Evolutionary conservation across 2,797 vertebrate genomes (phyloP).

Genomic region (Zenarchopterus dispar): DNA sequence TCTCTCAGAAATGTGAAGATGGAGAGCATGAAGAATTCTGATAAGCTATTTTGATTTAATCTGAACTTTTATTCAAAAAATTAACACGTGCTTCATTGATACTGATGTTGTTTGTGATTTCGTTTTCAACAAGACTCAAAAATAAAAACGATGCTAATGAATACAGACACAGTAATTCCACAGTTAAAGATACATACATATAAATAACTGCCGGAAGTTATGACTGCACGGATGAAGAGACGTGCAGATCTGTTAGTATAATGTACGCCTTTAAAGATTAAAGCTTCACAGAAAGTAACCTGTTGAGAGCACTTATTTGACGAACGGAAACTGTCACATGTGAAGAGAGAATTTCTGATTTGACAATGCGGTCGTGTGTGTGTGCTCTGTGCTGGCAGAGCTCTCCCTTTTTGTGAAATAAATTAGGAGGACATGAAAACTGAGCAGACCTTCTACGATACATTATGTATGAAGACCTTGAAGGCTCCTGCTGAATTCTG

Average conservation of each 20-base stretch:
- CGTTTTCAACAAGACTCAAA: neutral
- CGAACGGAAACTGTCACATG: constrained; percentile 17
- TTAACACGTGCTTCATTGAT: constrained; percentile 27
- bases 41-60: constrained; percentile 31
- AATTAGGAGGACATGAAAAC: constrained; percentile 80
- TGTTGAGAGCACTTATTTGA: constrained; percentile 10
- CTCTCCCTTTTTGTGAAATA: constrained; percentile 69
- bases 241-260: too few species aligned
- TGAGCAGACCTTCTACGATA: constrained; percentile 73
- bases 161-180: too few species aligned
- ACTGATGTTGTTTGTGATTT: constrained; percentile 16
- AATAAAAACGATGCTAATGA: too few species aligned
- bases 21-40: constrained; percentile 40
- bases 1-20: constrained; percentile 42
- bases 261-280: constrained; percentile 3
- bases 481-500: constrained; percentile 75
- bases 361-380: constrained; percentile 25
- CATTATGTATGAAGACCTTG: constrained; percentile 80
- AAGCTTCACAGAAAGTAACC: constrained; percentile 19
- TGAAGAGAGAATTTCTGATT: constrained; percentile 44
- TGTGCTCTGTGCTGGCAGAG: constrained; percentile 44
- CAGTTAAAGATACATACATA: too few species aligned
- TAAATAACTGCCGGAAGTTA: too few species aligned
- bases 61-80: constrained; percentile 21
- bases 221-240: too few species aligned